Conservation (phyloP, 2,797 vertebrate species). For the Clarias laeviceps region DNA sequence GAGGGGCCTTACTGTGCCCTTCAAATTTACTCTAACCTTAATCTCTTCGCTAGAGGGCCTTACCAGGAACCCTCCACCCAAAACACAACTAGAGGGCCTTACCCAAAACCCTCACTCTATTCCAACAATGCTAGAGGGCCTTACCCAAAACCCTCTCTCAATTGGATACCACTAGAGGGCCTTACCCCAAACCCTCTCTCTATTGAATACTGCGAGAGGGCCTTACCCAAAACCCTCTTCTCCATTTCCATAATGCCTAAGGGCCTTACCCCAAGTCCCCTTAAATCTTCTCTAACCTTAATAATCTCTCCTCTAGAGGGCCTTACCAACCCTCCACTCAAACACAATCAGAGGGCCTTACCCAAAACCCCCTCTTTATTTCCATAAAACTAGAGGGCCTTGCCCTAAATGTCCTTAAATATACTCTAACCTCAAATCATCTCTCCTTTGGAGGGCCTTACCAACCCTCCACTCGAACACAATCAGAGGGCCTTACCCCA, state of each 20-base stretch:
- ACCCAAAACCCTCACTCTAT: not conserved
- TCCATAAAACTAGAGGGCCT: conserved; percentile 42
- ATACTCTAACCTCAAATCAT: not conserved
- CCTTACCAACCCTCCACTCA: conserved; percentile 48
- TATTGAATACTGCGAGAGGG: no score
- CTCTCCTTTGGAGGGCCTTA: conserved; percentile 39
- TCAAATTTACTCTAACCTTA: not conserved
- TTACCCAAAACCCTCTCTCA: conserved; percentile 59
- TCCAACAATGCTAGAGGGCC: not conserved
- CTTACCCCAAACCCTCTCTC: conserved; percentile 61
- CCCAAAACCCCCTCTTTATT: conserved; percentile 18
- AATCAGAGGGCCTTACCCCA: conserved; percentile 30
- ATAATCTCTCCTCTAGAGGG: conserved; percentile 35
- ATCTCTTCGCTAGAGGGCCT: not conserved
- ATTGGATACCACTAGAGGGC: conserved; percentile 37
- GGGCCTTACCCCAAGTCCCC: conserved; percentile 52
- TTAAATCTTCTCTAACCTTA: not conserved
- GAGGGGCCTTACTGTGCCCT: conserved; percentile 46
- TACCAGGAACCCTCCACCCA: not conserved
- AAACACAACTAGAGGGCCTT: not conserved
- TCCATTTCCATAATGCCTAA: not conserved
- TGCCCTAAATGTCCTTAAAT: conserved; percentile 46
- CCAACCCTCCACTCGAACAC: conserved; percentile 31
- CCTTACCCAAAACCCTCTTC: no score
- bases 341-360: conserved; percentile 27